Base-by-base conservation (phyloP, 2,888 invertebrate genomes). In the Cosmia trapezina region DNA sequence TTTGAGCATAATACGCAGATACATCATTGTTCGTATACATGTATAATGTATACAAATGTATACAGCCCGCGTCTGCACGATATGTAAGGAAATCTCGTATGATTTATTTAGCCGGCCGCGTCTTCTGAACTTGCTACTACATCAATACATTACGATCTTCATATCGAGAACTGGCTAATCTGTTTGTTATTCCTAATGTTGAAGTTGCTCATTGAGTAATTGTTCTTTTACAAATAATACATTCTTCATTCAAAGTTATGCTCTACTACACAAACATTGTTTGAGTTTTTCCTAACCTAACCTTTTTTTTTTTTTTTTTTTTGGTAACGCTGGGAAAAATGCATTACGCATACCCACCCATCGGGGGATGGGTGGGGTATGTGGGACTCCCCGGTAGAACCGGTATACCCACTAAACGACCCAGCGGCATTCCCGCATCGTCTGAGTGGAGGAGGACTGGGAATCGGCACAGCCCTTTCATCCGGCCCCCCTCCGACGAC, bases 31-130 rank as follows among this genome's bases (percentile, higher is more conserved):
- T 47, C 37, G 37, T 28, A 17, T 57, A n/a, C 14, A 11, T 45
- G 28, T 70, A 51, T 73, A 49, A 66, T 69, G 45, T 51, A 60
- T 54, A 72, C 41, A 59, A 22, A 69, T 63, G 54, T 65, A 69
- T 56, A 67, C 33, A 61, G 41, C 14, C 64, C 45, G 59, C n/a
- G 70, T 64, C 60, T 9, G 66, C 53, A 11, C 47, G 60, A 70
- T 37, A 14, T 64, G 67, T 64, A 60, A 43, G 72, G 64, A 80
- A 66, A 84, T 81, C 65, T 70, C 70, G n/a, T 60, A 68, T 76
- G 77, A 81, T 84, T 84, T 73, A 82, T 81, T 70, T 77, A 70
- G 41, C 28, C 54, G n/a, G 49, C 14, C 22, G 22, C 22, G 57
- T 70, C 37, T 43, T 70, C 51, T 70, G 45, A 62, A 72, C 14